Percentiles rank a stretch among this genome's conserved stretches.
These are phyloP conservation scores for Pipistrellus pipistrellus DNA, from an alignment of 2,797 vertebrate genomes.

Conservation along the genomic window DNA sequence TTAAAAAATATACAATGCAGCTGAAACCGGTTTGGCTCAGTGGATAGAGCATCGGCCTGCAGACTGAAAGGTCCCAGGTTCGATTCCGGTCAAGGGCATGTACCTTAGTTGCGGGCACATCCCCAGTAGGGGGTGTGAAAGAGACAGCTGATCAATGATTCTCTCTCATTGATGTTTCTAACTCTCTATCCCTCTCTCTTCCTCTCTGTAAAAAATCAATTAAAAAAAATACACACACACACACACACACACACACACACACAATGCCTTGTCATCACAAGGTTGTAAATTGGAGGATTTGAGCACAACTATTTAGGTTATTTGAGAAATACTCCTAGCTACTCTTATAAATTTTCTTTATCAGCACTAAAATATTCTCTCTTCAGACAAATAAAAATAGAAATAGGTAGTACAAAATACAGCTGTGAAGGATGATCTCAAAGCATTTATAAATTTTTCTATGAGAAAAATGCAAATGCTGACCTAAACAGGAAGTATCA, in stretches of 20 bases:
- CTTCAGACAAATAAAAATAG: constrained; percentile 5
- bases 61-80: too few relatives aligned
- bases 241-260: too few relatives aligned
- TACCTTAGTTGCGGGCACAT: too few relatives aligned
- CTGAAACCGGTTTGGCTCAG: too few relatives aligned
- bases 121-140: too few relatives aligned
- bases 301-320: neutral
- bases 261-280: neutral
- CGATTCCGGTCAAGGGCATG: too few relatives aligned
- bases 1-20: neutral
- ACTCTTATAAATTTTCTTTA: constrained; percentile 16
- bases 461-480: neutral
- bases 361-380: neutral
- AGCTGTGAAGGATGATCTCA: constrained; percentile 4
- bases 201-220: too few relatives aligned
- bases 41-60: too few relatives aligned
- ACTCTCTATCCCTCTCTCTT: too few relatives aligned
- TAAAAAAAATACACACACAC: too few relatives aligned
- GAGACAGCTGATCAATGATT: too few relatives aligned
- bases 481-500: neutral
- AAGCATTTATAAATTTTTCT: constrained; percentile 17
- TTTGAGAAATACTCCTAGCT: constrained; percentile 16
- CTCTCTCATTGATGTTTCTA: too few relatives aligned
- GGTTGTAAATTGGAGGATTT: neutral
- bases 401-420: neutral